phyloP scores from a whole-genome alignment of 1,140 invertebrate species.

The Drosophila subobscura region DNA sequence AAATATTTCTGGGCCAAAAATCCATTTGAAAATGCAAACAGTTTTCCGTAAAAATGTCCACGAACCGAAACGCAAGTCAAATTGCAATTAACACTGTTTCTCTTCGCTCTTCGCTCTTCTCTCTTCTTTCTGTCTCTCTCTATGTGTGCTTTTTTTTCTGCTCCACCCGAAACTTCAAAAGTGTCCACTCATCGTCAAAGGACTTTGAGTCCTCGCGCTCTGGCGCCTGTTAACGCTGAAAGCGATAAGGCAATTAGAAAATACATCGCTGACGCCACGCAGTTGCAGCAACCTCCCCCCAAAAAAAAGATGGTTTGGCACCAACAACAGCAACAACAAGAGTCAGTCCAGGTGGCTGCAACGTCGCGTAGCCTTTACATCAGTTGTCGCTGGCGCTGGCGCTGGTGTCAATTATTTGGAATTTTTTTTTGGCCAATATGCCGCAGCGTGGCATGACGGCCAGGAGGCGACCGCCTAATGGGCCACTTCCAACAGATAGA shows the following conservation, averaged over 20 bases:
- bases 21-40: slow-evolving; percentile 66
- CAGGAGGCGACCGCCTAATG: slow-evolving; percentile 49
- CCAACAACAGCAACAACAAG: slow-evolving; percentile 21
- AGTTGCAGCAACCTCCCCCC: slow-evolving; percentile 20
- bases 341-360: background rate
- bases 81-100: slow-evolving; percentile 71
- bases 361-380: background rate
- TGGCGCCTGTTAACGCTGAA: slow-evolving; percentile 65
- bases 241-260: slow-evolving; percentile 80
- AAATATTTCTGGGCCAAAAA: slow-evolving; percentile 66
- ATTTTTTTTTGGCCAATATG: slow-evolving; percentile 66
- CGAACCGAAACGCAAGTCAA: slow-evolving; percentile 44
- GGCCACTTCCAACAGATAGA: slow-evolving; percentile 40
- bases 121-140: slow-evolving; percentile 4
- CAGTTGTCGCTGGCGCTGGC: slow-evolving; percentile 10
- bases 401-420: slow-evolving; percentile 71
- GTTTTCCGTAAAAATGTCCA: slow-evolving; percentile 50
- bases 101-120: slow-evolving; percentile 8
- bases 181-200: slow-evolving; percentile 77
- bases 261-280: slow-evolving; percentile 46
- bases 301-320: slow-evolving; percentile 21
- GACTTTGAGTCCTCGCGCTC: slow-evolving; percentile 69
- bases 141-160: slow-evolving; percentile 18
- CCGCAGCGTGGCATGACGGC: slow-evolving; percentile 24
- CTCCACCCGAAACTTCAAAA: slow-evolving; percentile 36